Base-by-base conservation (phyloP, 2,888 invertebrate genomes). In the Eudasyphora cyanicolor region DNA sequence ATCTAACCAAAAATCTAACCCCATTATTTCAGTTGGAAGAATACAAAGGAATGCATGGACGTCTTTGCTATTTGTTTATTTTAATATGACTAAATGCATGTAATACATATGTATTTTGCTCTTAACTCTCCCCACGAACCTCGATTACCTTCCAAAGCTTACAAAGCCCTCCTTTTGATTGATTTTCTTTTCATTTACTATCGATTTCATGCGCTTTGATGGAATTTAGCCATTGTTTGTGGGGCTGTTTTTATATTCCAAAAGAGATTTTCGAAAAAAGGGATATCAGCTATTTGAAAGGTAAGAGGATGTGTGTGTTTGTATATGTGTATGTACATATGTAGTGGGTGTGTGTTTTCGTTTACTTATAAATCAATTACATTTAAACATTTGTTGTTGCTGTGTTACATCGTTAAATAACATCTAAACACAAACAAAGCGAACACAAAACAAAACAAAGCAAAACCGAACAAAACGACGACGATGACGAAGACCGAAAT, bases 281-380 rank as follows among this genome's bases (percentile, higher is more conserved):
- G 54, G 24, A 54, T 54, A 54, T n/a, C n/a, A n/a, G n/a, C n/a
- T 7, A 29, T 17, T 74, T 42, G 24, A 42, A 29, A 12, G 51
- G 14, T 29, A 17, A 27, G 14, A 51, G 8, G 42, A 10, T 21
- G 24, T 54, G 54, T 82, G 67, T 62, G 42, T 49, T 7, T 45
- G 27, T 35, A n/a, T 19, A 12, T 12, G 6, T 29, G 38, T 27
- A n/a, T 12, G 14, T 17, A 57, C 12, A 35, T 21, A 42, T n/a
- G 42, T 76, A n/a, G 35, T 49, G 75, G 5, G 54, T 54, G 67
- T 82, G 57, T 60, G 69, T 42, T 79, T 76, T 42, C 49, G 79
- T 70, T 76, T 73, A 74, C 60, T 80, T 75, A 78, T 76, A 84
- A 75, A 83, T 77, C 74, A 83, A 80, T 83, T 83, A 78, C 71